phyloP scores from a whole-genome alignment of 2,888 invertebrate genomes.

The Emmelina monodactyla region DNA sequence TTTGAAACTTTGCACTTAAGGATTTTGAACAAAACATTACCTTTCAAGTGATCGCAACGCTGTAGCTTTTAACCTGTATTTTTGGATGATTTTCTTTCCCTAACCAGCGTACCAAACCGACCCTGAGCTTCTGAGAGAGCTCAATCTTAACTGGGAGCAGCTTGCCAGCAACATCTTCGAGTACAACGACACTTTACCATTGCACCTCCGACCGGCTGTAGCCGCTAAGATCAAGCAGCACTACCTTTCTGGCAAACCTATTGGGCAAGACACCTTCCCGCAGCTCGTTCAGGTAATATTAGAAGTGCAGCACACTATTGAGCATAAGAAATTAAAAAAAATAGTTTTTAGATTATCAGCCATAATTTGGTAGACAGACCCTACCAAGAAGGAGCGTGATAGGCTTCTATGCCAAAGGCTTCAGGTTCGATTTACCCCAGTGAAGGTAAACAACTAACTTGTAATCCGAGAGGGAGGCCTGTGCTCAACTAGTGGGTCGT shows the following conservation, averaged over 20 bases:
- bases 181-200: conserved; percentile 66
- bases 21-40: too few relatives aligned
- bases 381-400: too few relatives aligned
- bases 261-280: conserved; percentile 50
- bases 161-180: conserved; percentile 70
- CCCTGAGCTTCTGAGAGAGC: conserved; percentile 44
- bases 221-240: conserved; percentile 61
- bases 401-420: too few relatives aligned
- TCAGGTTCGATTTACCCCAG: too few relatives aligned
- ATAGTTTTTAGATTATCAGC: too few relatives aligned
- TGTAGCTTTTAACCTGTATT: not conserved
- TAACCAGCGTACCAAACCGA: conserved; percentile 35
- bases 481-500: too few relatives aligned
- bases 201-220: conserved; percentile 40
- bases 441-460: too few relatives aligned
- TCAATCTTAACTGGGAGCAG: conserved; percentile 66
- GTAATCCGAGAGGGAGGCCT: too few relatives aligned
- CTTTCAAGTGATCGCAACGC: not conserved
- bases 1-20: too few relatives aligned
- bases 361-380: too few relatives aligned
- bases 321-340: too few relatives aligned
- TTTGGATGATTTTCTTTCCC: not conserved
- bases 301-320: too few relatives aligned
- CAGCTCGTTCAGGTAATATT: conserved; percentile 39
- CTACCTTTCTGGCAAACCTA: conserved; percentile 60